Percentiles rank a stretch among this genome's conserved stretches.
These are phyloP conservation scores for Noctua comes DNA, from an alignment of 2,888 invertebrate species.

Conservation along the genomic window DNA sequence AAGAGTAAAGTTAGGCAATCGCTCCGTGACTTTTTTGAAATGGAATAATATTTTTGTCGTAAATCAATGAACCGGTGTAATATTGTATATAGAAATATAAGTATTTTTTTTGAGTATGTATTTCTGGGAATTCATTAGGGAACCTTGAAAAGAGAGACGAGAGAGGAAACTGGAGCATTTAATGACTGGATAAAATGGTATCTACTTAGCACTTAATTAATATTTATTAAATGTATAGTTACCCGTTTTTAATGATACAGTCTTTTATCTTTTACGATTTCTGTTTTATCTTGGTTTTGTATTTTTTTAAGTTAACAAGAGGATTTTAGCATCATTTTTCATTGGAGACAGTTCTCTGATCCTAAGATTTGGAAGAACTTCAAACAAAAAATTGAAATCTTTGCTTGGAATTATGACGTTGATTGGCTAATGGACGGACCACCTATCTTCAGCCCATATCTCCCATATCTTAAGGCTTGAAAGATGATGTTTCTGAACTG, in stretches of 20 bases:
- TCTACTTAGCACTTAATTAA: neutral
- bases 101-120: conserved; percentile 23
- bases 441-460: neutral
- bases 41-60: conserved; percentile 62
- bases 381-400: too few species aligned
- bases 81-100: conserved; percentile 49
- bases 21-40: conserved; percentile 62
- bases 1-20: conserved; percentile 65
- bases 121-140: conserved; percentile 22
- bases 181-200: conserved; percentile 2
- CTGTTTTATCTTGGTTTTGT: neutral
- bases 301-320: neutral
- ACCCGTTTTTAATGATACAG: neutral
- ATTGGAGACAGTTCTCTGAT: neutral
- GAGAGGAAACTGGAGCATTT: conserved; percentile 1
- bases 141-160: conserved; percentile 6
- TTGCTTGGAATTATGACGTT: neutral
- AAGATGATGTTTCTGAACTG: neutral
- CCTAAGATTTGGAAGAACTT: neutral
- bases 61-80: conserved; percentile 62
- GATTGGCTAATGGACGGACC: neutral
- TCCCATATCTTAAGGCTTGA: neutral
- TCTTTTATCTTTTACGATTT: neutral
- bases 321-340: neutral
- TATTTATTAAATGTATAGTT: neutral